Evolutionary conservation across 92 coral and sea anemone genomes (phyloP).

Genomic region (Heliopora coerulea): DNA sequence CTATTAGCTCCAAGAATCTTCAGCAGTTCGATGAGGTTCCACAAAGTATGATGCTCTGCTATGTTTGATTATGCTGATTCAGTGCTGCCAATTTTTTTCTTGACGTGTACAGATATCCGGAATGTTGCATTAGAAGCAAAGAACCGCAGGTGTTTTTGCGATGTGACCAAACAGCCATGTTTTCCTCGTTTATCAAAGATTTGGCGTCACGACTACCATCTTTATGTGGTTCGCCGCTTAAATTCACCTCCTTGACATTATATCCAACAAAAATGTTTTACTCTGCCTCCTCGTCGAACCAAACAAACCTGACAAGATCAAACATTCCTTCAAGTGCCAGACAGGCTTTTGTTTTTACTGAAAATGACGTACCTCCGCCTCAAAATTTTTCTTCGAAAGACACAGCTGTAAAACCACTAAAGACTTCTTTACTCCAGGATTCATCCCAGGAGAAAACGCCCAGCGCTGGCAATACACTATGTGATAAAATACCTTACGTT

Average conservation of each 20-base stretch:
- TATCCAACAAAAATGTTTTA: slow-evolving; percentile 66
- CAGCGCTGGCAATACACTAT: background rate
- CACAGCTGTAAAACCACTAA: slow-evolving; percentile 58
- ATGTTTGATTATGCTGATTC: too few relatives aligned
- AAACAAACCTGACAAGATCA: slow-evolving; percentile 67
- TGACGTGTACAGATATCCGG: slow-evolving; percentile 75
- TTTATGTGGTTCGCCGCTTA: slow-evolving; percentile 73
- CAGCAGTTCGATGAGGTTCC: too few relatives aligned
- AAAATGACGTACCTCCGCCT: background rate
- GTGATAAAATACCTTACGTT: slow-evolving; percentile 5
- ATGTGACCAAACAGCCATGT: slow-evolving; percentile 85
- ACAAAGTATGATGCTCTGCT: too few relatives aligned
- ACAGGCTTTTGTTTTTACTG: slow-evolving; percentile 19
- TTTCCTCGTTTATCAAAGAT: slow-evolving; percentile 69
- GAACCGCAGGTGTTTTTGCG: slow-evolving; percentile 69
- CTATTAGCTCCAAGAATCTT: too few relatives aligned
- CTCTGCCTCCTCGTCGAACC: slow-evolving; percentile 58
- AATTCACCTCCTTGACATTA: slow-evolving; percentile 66
- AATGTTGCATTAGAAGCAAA: slow-evolving; percentile 75
- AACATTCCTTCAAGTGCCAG: slow-evolving; percentile 10
- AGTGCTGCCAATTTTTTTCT: slow-evolving; percentile 3
- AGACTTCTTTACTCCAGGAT: background rate
- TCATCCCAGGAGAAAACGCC: background rate
- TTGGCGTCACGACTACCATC: slow-evolving; percentile 68
- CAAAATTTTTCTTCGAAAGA: slow-evolving; percentile 25